A percentile compares a stretch with the other conserved stretches of the same genome.
Evolutionary conservation across 2,888 invertebrate genomes (phyloP).

Genomic region (Ceraclea dissimilis): DNA sequence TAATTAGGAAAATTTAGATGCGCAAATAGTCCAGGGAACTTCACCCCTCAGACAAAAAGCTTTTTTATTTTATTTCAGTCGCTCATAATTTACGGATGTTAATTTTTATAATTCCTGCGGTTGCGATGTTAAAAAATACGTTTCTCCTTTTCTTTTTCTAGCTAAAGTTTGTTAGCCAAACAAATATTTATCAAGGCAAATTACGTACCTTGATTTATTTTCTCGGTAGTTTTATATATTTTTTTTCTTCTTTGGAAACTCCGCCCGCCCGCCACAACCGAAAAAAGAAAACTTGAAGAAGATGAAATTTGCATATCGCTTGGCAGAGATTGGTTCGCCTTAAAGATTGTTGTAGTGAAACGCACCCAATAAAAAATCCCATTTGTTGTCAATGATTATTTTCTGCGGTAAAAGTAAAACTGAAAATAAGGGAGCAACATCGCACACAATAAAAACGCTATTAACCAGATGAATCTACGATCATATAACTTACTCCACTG

Average conservation of each 20-base stretch:
- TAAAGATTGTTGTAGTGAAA: not conserved
- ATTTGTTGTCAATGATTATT: too few relatives aligned
- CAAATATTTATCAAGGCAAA: conserved; percentile 5
- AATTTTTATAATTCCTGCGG: conserved; percentile 5
- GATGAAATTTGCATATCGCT: conserved; percentile 3
- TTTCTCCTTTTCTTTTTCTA: not conserved
- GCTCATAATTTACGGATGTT: conserved; percentile 5
- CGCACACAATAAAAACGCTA: too few relatives aligned
- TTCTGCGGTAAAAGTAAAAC: too few relatives aligned
- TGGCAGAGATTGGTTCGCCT: not conserved
- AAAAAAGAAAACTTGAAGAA: not conserved
- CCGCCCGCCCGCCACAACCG: not conserved
- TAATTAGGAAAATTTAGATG: too few relatives aligned
- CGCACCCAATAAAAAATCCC: not conserved
- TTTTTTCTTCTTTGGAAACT: not conserved
- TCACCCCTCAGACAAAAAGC: not conserved
- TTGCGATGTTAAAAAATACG: conserved; percentile 3
- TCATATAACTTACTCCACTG: too few relatives aligned
- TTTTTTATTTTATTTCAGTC: not conserved
- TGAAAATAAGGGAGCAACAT: too few relatives aligned
- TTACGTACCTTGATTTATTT: conserved; percentile 6
- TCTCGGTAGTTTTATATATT: not conserved
- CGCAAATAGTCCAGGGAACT: not conserved
- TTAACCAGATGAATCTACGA: too few relatives aligned
- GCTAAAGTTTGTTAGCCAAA: not conserved